Base-by-base conservation (phyloP, 2,888 invertebrate genomes). In the Cristatella mucedo region DNA sequence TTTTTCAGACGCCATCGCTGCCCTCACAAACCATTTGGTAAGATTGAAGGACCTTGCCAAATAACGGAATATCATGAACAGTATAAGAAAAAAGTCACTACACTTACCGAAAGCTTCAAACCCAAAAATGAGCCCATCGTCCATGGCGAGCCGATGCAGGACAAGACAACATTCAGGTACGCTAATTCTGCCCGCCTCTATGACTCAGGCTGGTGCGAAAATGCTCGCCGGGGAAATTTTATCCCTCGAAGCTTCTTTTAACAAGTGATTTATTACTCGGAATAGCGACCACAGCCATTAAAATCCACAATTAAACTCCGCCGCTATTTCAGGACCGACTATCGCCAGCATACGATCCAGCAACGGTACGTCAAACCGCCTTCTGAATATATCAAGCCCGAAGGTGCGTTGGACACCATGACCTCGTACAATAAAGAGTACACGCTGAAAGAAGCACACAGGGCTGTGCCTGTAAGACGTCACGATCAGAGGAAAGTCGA, bases 361-460 rank as follows among this genome's bases (percentile, higher is more conserved):
- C 51, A 50, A 21, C 59, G 58, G 9, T 53, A 45, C 36, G 47
- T 53, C 6, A 53, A 53, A 26, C 49, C 49, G 11, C 51, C 48
- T 6, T 62, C 63, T 4, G 41, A 43, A 7, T 64, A 63, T 46
- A 46, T 46, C 19, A 47, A 44, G 33, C 63, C 63, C 4, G 49
- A 53, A 24, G 64, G 63, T 4, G 48, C 55, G 3, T 51, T 63
- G 40, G 63, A 60, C 16, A 48, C 42, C 9, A 40, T 52, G 41
- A 63, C 63, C 6, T 61, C 56, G 21, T 63, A 64, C 47, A 54
- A 51, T 21, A 54, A 55, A 41, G 63, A 63, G 29, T 64, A 53
- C 44, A 56, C 56, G 36, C 53, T 49, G 38, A 61, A 58, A 40
- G 50, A 52, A 40, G 54, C 45, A 3, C 45, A 51, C 9, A 53